A percentile compares a stretch with the other conserved stretches of the same genome.
Evolutionary conservation across 64 coral and sea anemone genomes (phyloP).

Genomic region (Montipora efflorescens): DNA sequence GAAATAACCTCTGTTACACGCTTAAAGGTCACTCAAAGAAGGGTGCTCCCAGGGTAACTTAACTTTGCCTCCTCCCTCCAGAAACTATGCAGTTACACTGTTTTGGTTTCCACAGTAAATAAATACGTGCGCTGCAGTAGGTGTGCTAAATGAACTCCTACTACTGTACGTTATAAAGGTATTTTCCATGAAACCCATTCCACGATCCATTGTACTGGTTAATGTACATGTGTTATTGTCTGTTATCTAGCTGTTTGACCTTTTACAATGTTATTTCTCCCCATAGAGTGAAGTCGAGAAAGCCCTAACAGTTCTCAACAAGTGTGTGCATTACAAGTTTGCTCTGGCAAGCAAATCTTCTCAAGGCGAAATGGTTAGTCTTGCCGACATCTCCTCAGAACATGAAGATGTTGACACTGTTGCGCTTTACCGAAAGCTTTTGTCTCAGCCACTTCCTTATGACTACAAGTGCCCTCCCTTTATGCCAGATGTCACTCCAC

Average conservation of each 20-base stretch:
- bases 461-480: constrained; percentile 64
- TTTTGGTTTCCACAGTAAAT: no score
- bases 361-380: not conserved
- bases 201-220: no score
- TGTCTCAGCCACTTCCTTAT: constrained; percentile 83
- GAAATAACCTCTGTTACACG: no score
- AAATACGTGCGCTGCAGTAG: no score
- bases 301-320: constrained; percentile 3
- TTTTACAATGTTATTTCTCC: not conserved
- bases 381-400: constrained; percentile 19
- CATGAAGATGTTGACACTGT: constrained; percentile 52
- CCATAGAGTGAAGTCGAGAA: not conserved
- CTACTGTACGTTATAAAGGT: no score
- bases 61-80: no score
- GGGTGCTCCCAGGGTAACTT: no score
- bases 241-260: not conserved
- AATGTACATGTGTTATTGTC: no score
- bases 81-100: no score
- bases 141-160: no score
- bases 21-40: no score
- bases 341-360: not conserved
- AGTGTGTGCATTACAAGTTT: constrained; percentile 72
- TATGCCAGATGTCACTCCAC: constrained; percentile 15
- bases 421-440: constrained; percentile 76
- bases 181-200: no score